Evolutionary conservation across 2,888 invertebrate genomes (phyloP), one percentile per base, ranked within the genome.

Genomic region (Atherix ibis): DNA sequence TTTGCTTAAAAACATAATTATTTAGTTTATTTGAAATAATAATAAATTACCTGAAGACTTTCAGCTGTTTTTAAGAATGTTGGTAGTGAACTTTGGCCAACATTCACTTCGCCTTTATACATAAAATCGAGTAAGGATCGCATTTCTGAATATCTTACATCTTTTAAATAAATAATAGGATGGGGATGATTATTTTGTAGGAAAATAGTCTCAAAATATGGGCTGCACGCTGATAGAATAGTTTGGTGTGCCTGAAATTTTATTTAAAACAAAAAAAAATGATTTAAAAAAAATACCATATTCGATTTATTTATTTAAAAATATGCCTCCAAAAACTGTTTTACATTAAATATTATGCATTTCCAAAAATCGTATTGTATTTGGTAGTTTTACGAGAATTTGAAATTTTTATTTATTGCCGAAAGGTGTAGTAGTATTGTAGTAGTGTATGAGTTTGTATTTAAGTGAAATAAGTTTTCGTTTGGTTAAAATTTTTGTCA

Each of bases 171-270:
- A 65, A 88, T 85, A 58, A 88, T 87, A 40, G 85, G 87, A 66
- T 87, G 87, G 53, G 85, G 85, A 67, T 87, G 85, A 48, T 70
- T 71, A 62, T 85, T 87, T 65, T 83, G 81, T 54, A 84, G 71
- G 65, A 87, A 84, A 67, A 88, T 78, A 60, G 71, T 83, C 70
- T 89, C 87, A 65, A 89, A 89, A 68, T 88, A 89, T 45, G 88
- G 87, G 67, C 88, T 88, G 66, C 88, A 89, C 51, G 88, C 89
- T 42, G 88, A 88, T 49, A 89, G 69, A 64, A 89, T 85, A 48
- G 85, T 85, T 67, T 88, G 87, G 67, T 89, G 89, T 56, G 89
- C 89, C 73, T 78, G 66, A n/a, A n/a, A n/a, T n/a, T n/a, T n/a
- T n/a, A n/a, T n/a, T n/a, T n/a, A n/a, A n/a, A n/a, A n/a, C n/a